Evolutionary conservation across 2,113 vertebrate species (phyloP), one percentile per base, ranked within the genome.

Genomic region (Ailurus styani): DNA sequence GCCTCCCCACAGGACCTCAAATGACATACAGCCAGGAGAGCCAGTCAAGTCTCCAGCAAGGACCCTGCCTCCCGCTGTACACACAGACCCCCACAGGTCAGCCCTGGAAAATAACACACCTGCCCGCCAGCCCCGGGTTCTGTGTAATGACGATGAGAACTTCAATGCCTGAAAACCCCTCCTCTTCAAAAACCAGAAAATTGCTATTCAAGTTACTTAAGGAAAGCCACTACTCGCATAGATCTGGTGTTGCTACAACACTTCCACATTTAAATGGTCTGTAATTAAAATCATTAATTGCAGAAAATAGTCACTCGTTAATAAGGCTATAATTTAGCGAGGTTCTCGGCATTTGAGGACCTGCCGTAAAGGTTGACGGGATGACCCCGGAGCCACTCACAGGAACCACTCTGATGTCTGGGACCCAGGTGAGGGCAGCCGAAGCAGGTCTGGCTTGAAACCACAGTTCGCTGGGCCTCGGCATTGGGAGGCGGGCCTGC

Each of bases 241-340:
- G 97, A 98, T 98, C 98, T 96, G 97, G 96, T 84, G 27, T 98
- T 55, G 94, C 85, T 94, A 73, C 94, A 97, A 97, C 96, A 97
- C 95, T 98, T 97, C 84, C 96, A 88, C 94, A 96, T 93, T 97
- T 98, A 98, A 98, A 97, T 72, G 95, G 85, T 97, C 96, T 98
- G 93, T 97, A 98, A 99, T 99, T 99, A 99, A 98, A 98, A 98
- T 95, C 96, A 97, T 97, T 98, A 98, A 98, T 98, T 98, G 97
- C 96, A 98, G 98, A 98, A 98, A 98, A 85, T 18, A 50, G 97
- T 98, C 93, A 2, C 14, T 96, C 62, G 57, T 98, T 97, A 98
- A 98, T 97, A 98, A 98, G 93, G 95, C 97, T 98, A 82, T 98
- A 98, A 99, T 99, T 98, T 98, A 97, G 90, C 10, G 54, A 91